Evolutionary conservation across 2,888 invertebrate species (phyloP).

Genomic region (Camptogramma bilineatum): DNA sequence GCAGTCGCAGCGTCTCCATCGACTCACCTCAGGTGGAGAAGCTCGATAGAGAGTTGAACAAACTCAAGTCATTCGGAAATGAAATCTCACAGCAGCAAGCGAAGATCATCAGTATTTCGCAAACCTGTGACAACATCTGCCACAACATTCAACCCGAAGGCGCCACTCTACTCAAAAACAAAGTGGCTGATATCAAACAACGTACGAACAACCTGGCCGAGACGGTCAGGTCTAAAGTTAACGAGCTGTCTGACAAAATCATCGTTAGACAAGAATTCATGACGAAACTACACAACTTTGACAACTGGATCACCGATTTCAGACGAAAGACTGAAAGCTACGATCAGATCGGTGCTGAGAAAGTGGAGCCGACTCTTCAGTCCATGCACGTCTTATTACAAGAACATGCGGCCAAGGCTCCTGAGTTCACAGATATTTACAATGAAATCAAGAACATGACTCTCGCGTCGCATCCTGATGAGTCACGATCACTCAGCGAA

Average conservation of each 20-base stretch:
- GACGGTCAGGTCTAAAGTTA: slow-evolving; percentile 90
- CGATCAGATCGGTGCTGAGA: slow-evolving; percentile 92
- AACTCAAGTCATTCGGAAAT: slow-evolving; percentile 92
- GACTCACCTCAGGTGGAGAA: slow-evolving; percentile 90
- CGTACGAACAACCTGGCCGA: slow-evolving; percentile 91
- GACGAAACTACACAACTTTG: slow-evolving; percentile 91
- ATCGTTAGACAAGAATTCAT: slow-evolving; percentile 93
- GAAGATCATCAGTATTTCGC: slow-evolving; percentile 91
- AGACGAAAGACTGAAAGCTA: slow-evolving; percentile 90
- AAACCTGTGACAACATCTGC: slow-evolving; percentile 91
- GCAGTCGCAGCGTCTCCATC: slow-evolving; percentile 85
- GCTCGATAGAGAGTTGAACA: slow-evolving; percentile 90
- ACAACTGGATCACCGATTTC: slow-evolving; percentile 92
- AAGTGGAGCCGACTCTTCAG: slow-evolving; percentile 91
- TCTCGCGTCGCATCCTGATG: slow-evolving; percentile 89
- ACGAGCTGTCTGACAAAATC: slow-evolving; percentile 92
- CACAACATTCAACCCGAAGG: slow-evolving; percentile 92
- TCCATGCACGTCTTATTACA: slow-evolving; percentile 92
- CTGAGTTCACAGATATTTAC: slow-evolving; percentile 91
- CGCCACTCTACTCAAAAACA: slow-evolving; percentile 88
- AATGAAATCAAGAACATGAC: slow-evolving; percentile 93
- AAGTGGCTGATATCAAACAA: slow-evolving; percentile 90
- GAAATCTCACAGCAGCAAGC: slow-evolving; percentile 95
- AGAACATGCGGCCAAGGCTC: slow-evolving; percentile 94
- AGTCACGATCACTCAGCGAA: slow-evolving; percentile 89